Conservation (phyloP, 1,140 invertebrate genomes). For the Tribolium castaneum region DNA sequence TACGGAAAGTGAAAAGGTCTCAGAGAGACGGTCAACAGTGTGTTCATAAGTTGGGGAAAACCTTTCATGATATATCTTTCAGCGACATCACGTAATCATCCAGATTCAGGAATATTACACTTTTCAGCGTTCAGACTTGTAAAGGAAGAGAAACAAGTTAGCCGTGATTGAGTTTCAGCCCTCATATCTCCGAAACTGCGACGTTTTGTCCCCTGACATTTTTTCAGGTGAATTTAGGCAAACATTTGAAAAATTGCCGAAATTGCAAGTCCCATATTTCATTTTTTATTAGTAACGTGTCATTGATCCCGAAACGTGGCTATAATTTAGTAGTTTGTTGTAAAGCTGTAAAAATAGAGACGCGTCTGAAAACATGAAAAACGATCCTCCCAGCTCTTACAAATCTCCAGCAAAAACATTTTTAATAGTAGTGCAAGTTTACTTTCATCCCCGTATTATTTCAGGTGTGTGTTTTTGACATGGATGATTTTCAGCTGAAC, state of each 20-base stretch:
- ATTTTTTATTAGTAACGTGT: neutral
- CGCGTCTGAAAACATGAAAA: slow-evolving; percentile 23
- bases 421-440: slow-evolving; percentile 9
- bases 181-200: neutral
- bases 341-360: slow-evolving; percentile 23
- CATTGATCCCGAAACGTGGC: neutral
- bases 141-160: slow-evolving; percentile 34
- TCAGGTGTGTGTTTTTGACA: neutral
- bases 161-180: slow-evolving; percentile 22
- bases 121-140: slow-evolving; percentile 25
- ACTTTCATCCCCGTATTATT: neutral
- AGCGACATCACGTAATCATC: slow-evolving; percentile 27
- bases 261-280: neutral
- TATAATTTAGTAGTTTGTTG: slow-evolving; percentile 25
- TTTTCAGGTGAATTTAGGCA: neutral
- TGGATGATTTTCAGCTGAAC: neutral
- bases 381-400: slow-evolving; percentile 13
- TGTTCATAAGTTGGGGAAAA: slow-evolving; percentile 9
- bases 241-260: neutral
- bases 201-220: neutral
- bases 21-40: slow-evolving; percentile 16
- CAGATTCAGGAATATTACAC: slow-evolving; percentile 32
- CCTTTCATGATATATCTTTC: slow-evolving; percentile 34
- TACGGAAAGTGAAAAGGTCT: neutral
- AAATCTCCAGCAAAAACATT: slow-evolving; percentile 14